phyloP scores from a whole-genome alignment of 2,113 vertebrate genomes.

The Sceloporus tristichus region DNA sequence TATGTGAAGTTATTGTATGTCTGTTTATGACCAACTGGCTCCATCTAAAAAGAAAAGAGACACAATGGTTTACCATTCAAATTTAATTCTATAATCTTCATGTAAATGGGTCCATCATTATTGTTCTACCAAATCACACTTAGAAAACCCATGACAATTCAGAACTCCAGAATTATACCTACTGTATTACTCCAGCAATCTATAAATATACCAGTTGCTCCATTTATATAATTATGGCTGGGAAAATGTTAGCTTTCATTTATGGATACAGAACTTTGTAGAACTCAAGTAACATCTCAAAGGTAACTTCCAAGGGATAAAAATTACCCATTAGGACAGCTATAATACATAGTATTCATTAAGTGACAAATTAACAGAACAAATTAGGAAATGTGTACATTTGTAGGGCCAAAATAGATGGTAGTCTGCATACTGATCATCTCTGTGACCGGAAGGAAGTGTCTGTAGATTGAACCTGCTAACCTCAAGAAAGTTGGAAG shows the following conservation, averaged over 20 bases:
- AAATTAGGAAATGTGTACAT: background rate
- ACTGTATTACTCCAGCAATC: background rate
- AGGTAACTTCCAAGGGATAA: background rate
- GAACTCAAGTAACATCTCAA: background rate
- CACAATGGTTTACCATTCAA: background rate
- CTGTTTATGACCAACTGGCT: conserved; percentile 88
- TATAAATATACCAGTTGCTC: background rate
- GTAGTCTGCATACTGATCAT: background rate
- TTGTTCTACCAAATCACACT: background rate
- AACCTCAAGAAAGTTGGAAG: background rate
- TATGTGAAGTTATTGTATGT: conserved; percentile 88
- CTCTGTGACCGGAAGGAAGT: background rate
- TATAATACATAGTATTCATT: background rate
- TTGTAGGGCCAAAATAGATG: background rate
- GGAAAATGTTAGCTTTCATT: background rate
- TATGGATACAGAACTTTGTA: background rate
- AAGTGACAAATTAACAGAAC: background rate
- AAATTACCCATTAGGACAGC: background rate
- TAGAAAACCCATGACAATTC: background rate
- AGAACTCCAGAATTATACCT: background rate
- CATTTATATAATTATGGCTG: background rate
- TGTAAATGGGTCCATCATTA: background rate
- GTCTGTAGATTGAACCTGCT: background rate
- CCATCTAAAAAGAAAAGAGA: conserved; percentile 81
- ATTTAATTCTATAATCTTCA: background rate